Conservation (phyloP, 2,888 invertebrate genomes). For the Mythimna ferrago region DNA sequence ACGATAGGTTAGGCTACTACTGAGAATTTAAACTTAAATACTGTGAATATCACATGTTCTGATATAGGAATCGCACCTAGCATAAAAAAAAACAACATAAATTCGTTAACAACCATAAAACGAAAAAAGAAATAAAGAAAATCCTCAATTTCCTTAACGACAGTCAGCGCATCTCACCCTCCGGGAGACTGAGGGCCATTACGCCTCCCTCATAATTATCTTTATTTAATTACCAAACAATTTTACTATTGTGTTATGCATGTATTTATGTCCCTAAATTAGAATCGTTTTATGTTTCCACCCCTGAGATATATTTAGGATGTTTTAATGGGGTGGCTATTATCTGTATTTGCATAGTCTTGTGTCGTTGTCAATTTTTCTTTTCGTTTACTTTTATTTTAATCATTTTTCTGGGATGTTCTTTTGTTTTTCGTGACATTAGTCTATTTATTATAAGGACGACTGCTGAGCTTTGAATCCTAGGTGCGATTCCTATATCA, state of each 20-base stretch:
- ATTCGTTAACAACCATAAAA: constrained; percentile 1
- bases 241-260: constrained; percentile 60
- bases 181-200: constrained; percentile 10
- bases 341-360: constrained; percentile 42
- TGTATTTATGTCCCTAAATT: constrained; percentile 56
- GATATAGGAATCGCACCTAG: too few species aligned
- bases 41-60: too few species aligned
- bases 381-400: constrained; percentile 7
- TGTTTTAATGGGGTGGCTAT: constrained; percentile 37
- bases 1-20: too few species aligned
- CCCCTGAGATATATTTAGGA: constrained; percentile 42
- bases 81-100: not conserved
- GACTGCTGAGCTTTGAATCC: not conserved
- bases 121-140: constrained; percentile 3
- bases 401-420: not conserved
- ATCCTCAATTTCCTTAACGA: constrained; percentile 36
- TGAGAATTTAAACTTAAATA: too few species aligned
- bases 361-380: not conserved
- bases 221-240: constrained; percentile 68
- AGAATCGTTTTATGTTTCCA: constrained; percentile 37
- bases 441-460: not conserved
- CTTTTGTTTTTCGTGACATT: too few species aligned
- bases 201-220: constrained; percentile 59
- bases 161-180: constrained; percentile 7
- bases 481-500: not conserved